phyloP scores from a whole-genome alignment of 1,140 invertebrate genomes.

The Eupeodes corollae region DNA sequence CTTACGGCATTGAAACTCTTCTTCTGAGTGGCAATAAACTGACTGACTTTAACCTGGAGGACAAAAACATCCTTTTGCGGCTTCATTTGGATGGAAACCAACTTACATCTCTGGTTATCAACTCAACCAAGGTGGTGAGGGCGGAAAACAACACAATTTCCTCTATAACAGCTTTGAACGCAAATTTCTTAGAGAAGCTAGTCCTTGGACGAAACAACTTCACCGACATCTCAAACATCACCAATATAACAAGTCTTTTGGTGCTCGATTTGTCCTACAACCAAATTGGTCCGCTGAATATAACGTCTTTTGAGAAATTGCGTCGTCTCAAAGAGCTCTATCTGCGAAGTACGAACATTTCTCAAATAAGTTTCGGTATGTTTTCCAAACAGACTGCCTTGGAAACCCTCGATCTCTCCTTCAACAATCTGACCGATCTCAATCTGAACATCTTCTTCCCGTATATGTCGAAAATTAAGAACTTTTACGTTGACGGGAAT shows the following conservation, averaged over 20 bases:
- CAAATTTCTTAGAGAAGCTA: constrained; percentile 20
- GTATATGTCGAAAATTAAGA: constrained; percentile 22
- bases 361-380: constrained; percentile 26
- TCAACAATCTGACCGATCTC: constrained; percentile 27
- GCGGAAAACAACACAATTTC: constrained; percentile 29
- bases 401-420: constrained; percentile 28
- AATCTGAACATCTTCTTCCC: constrained; percentile 34
- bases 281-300: constrained; percentile 22
- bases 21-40: constrained; percentile 21
- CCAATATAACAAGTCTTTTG: constrained; percentile 17
- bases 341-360: constrained; percentile 19
- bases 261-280: constrained; percentile 28
- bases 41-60: constrained; percentile 16
- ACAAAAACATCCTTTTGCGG: constrained; percentile 26
- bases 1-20: constrained; percentile 22
- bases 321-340: constrained; percentile 20
- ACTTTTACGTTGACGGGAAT: constrained; percentile 30
- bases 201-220: constrained; percentile 20
- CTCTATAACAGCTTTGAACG: constrained; percentile 16
- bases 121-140: constrained; percentile 22
- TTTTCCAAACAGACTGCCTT: constrained; percentile 26
- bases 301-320: constrained; percentile 27
- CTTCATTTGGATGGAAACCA: constrained; percentile 27
- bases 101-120: constrained; percentile 23
- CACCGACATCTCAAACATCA: constrained; percentile 22